Conservation (phyloP, 2,888 invertebrate genomes). For the Orgyia antiqua region DNA sequence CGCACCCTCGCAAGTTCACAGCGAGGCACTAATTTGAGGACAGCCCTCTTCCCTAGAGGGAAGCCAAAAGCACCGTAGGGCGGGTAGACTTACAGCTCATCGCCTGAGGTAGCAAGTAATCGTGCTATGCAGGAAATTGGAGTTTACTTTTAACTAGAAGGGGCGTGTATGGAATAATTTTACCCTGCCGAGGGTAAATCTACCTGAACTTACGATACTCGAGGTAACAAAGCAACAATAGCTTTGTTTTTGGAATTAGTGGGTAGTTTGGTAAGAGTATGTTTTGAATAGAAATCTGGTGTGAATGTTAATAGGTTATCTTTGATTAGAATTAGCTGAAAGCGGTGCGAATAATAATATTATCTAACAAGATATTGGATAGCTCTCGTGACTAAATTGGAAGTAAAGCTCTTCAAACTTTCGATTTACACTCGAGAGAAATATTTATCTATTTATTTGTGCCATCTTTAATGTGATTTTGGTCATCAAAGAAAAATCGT, state of each 20-base stretch:
- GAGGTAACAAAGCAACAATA: constrained; percentile 2
- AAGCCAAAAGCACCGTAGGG: constrained; percentile 14
- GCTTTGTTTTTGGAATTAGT: constrained; percentile 2
- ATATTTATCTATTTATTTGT: too few species aligned
- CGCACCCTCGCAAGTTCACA: constrained; percentile 9
- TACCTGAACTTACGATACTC: constrained; percentile 5
- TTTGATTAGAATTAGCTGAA: too few species aligned
- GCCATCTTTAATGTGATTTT: too few species aligned
- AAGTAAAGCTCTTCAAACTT: too few species aligned
- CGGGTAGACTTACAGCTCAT: constrained; percentile 23
- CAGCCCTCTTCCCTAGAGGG: constrained; percentile 18
- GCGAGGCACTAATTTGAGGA: constrained; percentile 27
- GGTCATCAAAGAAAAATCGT: too few species aligned
- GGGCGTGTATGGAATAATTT: constrained; percentile 14
- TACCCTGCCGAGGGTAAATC: constrained; percentile 3
- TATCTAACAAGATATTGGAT: too few species aligned
- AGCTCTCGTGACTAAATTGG: too few species aligned
- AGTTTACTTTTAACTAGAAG: constrained; percentile 18
- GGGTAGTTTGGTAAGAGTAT: not conserved
- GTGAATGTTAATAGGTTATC: too few species aligned
- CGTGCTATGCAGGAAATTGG: constrained; percentile 11
- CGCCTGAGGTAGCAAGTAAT: constrained; percentile 22
- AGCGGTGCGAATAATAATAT: too few species aligned
- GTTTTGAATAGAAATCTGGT: not conserved
- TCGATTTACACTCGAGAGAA: too few species aligned